A percentile compares a stretch with the other conserved stretches of the same genome.
These are phyloP conservation scores for Zelostemma sp. DNA, from an alignment of 1,140 invertebrate species.

Conservation along the genomic window DNA sequence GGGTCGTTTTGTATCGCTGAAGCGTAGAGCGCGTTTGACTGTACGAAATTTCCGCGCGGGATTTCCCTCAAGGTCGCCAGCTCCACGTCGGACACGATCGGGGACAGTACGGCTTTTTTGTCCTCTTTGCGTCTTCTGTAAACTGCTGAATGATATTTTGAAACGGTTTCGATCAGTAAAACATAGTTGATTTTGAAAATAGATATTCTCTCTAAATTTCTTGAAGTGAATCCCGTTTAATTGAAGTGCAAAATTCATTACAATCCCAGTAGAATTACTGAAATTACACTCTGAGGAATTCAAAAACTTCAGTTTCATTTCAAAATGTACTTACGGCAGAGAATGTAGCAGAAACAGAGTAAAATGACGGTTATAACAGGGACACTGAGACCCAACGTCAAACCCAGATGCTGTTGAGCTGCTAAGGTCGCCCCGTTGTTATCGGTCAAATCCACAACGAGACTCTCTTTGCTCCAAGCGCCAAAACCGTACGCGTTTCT, in stretches of 20 bases:
- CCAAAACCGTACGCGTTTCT: slow-evolving; percentile 83
- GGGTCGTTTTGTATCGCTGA: slow-evolving; percentile 76
- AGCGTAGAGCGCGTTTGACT: slow-evolving; percentile 87
- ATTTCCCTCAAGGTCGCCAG: slow-evolving; percentile 89
- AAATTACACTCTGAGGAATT: too few species aligned
- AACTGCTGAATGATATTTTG: slow-evolving; percentile 55
- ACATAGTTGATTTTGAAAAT: too few species aligned
- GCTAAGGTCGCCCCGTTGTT: slow-evolving; percentile 73
- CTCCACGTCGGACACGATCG: slow-evolving; percentile 81
- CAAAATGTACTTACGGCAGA: slow-evolving; percentile 57
- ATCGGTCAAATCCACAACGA: slow-evolving; percentile 71
- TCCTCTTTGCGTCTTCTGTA: slow-evolving; percentile 71
- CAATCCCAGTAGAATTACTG: background rate
- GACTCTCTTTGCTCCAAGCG: slow-evolving; percentile 77
- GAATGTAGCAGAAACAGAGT: slow-evolving; percentile 60
- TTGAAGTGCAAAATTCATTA: too few species aligned
- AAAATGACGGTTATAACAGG: slow-evolving; percentile 68
- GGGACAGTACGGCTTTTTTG: slow-evolving; percentile 72
- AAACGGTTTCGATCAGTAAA: too few species aligned
- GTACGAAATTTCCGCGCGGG: slow-evolving; percentile 80
- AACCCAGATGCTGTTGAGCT: slow-evolving; percentile 71
- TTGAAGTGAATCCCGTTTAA: too few species aligned
- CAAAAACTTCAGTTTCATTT: too few species aligned
- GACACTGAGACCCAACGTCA: slow-evolving; percentile 74
- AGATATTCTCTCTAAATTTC: too few species aligned